Evolutionary conservation across 2,888 invertebrate genomes (phyloP).

Genomic region (Stenchaetothrips biformis): DNA sequence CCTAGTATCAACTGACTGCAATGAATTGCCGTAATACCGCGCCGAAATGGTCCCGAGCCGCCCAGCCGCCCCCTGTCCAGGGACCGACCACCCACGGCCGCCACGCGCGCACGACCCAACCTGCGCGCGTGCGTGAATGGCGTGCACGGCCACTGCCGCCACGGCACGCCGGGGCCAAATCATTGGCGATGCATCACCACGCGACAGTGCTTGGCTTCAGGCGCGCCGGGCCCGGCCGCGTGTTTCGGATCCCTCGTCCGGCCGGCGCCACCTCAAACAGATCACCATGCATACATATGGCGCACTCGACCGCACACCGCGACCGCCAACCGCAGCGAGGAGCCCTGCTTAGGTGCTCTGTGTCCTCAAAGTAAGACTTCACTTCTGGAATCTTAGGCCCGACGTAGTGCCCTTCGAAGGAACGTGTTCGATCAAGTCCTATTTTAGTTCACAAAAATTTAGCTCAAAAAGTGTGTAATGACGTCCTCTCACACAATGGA

Average conservation of each 20-base stretch:
- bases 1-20: conserved; percentile 9
- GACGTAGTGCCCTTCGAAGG: too few relatives aligned
- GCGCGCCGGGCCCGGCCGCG: neutral
- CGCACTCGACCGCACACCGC: neutral
- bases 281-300: neutral
- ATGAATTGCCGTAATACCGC: conserved; percentile 14
- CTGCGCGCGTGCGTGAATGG: neutral
- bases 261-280: neutral
- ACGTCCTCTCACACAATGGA: too few relatives aligned
- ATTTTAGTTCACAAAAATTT: too few relatives aligned
- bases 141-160: neutral
- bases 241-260: neutral
- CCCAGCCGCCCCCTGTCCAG: too few relatives aligned
- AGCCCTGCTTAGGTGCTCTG: too few relatives aligned
- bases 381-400: too few relatives aligned
- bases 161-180: neutral
- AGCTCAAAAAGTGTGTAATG: too few relatives aligned
- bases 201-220: neutral
- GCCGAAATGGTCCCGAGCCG: neutral
- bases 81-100: neutral
- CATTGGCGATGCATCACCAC: neutral
- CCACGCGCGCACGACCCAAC: neutral
- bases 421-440: too few relatives aligned
- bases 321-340: too few relatives aligned
- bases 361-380: too few relatives aligned